Conservation (phyloP, 1,140 invertebrate genomes). For the Zaprionus ghesquierei region DNA sequence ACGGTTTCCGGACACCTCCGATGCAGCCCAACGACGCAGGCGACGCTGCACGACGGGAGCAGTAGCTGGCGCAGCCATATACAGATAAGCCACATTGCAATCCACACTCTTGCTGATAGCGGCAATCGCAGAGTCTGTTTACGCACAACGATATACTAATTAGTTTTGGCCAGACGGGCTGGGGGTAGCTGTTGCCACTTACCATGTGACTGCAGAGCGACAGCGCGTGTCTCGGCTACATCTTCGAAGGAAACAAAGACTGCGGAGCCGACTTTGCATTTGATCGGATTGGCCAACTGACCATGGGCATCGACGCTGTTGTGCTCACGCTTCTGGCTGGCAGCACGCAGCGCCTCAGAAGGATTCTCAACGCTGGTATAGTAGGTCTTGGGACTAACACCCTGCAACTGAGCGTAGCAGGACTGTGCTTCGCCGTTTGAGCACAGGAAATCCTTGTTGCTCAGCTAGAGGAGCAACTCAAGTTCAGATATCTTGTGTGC, state of each 20-base stretch:
- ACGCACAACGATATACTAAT: conserved; percentile 30
- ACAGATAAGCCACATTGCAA: conserved; percentile 75
- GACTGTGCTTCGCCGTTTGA: conserved; percentile 53
- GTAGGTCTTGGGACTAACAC: conserved; percentile 69
- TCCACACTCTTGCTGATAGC: conserved; percentile 60
- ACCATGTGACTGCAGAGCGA: conserved; percentile 83
- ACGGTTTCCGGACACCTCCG: conserved; percentile 29
- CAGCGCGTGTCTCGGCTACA: conserved; percentile 74
- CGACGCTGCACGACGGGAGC: conserved; percentile 54
- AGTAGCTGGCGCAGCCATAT: conserved; percentile 61
- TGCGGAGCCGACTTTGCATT: conserved; percentile 60
- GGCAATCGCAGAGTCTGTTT: conserved; percentile 76
- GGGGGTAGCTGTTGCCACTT: conserved; percentile 25
- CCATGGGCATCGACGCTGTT: conserved; percentile 63
- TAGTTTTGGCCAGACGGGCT: background rate
- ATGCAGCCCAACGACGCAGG: conserved; percentile 58
- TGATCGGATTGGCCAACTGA: conserved; percentile 51
- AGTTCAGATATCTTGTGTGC: background rate
- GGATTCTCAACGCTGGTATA: conserved; percentile 76
- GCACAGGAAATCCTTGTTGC: conserved; percentile 70
- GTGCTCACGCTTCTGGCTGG: conserved; percentile 50
- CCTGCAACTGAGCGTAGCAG: conserved; percentile 69
- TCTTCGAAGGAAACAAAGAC: conserved; percentile 83
- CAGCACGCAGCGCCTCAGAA: conserved; percentile 60
- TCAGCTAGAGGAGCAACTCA: conserved; percentile 41